These are phyloP conservation scores for Eurytoma californica DNA, from an alignment of 2,888 invertebrate species.

Conservation along the genomic window DNA sequence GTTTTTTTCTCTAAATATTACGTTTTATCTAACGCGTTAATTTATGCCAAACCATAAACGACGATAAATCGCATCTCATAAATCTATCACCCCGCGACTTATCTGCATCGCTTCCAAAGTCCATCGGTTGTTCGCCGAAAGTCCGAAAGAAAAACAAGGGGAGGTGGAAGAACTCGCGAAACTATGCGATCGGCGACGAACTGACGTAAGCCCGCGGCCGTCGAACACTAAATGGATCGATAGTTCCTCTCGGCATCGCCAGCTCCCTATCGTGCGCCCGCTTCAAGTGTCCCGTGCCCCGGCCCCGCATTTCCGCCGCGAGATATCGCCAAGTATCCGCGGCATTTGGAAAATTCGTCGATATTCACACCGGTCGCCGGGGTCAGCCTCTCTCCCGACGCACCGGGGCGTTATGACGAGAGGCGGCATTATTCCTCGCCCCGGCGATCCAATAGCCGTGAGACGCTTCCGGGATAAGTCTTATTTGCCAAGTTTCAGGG, in stretches of 20 bases:
- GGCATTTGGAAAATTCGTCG: slow-evolving; percentile 54
- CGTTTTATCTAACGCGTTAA: too few relatives aligned
- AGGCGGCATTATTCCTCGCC: slow-evolving; percentile 10
- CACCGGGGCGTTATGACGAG: too few relatives aligned
- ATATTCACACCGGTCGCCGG: slow-evolving; percentile 44
- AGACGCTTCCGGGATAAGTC: slow-evolving; percentile 36
- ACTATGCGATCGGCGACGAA: slow-evolving; percentile 50
- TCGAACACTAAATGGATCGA: slow-evolving; percentile 33
- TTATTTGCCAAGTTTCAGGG: slow-evolving; percentile 42
- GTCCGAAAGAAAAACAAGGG: background rate
- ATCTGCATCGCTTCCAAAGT: background rate
- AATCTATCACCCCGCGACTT: background rate
- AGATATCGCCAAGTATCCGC: slow-evolving; percentile 39
- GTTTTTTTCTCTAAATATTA: too few relatives aligned
- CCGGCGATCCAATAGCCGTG: slow-evolving; percentile 24
- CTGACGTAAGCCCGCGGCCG: slow-evolving; percentile 39
- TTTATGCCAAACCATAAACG: too few relatives aligned
- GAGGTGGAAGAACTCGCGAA: slow-evolving; percentile 15
- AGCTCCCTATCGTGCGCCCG: slow-evolving; percentile 12
- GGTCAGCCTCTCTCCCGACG: too few relatives aligned
- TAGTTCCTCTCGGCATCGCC: slow-evolving; percentile 38
- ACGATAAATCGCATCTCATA: too few relatives aligned
- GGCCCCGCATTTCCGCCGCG: background rate
- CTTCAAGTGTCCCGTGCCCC: slow-evolving; percentile 12
- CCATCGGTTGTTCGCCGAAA: background rate